These are phyloP conservation scores for Syngnathus scovelli DNA, from an alignment of 2,113 vertebrate genomes.

Conservation along the genomic window DNA sequence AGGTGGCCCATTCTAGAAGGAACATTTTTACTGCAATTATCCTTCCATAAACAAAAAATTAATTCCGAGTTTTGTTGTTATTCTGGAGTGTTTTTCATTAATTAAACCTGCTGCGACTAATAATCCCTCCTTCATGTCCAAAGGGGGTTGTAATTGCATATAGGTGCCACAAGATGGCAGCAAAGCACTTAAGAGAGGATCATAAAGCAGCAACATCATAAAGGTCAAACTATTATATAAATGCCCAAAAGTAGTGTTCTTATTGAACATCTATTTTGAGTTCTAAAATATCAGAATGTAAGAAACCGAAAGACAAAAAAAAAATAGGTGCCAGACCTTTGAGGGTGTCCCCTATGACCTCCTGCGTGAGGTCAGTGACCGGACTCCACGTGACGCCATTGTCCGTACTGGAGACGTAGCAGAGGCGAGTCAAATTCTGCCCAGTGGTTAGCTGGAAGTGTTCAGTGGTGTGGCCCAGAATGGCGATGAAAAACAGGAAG, in stretches of 20 bases:
- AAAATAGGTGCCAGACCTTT: constrained; percentile 61
- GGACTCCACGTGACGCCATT: constrained; percentile 81
- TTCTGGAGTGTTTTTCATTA: no score
- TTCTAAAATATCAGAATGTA: neutral
- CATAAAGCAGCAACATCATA: no score
- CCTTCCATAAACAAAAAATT: neutral
- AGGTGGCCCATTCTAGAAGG: constrained; percentile 90
- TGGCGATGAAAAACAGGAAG: constrained; percentile 90
- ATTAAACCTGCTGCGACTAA: no score
- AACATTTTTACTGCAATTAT: no score
- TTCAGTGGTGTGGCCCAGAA: constrained; percentile 81
- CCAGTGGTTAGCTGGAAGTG: constrained; percentile 83
- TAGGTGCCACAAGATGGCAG: no score
- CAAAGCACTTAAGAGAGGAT: no score
- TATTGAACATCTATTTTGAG: neutral
- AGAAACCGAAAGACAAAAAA: neutral
- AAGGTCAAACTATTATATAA: no score
- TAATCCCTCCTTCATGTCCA: no score
- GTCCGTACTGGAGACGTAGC: constrained; percentile 80
- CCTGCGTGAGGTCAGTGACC: constrained; percentile 78
- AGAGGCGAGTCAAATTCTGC: constrained; percentile 84
- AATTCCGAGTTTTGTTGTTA: no score
- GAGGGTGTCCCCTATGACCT: constrained; percentile 80
- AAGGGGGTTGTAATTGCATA: no score
- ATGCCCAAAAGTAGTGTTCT: neutral